Percentiles rank a stretch among this genome's conserved stretches.
Evolutionary conservation across 1,140 invertebrate species (phyloP).

Genomic region (Vanessa tameamea): DNA sequence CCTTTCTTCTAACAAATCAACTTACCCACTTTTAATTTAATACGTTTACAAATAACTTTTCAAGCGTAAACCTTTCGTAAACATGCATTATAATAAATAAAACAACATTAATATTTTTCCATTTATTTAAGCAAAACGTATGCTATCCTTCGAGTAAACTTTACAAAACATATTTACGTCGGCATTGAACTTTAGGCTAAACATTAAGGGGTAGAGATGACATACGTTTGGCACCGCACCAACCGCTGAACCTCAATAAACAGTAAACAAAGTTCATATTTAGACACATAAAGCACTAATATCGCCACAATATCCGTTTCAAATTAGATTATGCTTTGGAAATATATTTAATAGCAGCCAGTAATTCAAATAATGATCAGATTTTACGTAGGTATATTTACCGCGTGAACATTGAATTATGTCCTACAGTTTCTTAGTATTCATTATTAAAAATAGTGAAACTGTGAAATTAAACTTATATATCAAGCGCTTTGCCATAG

Average conservation of each 20-base stretch:
- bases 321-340: slow-evolving; percentile 3
- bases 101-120: not conserved
- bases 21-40: too few species aligned
- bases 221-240: slow-evolving; percentile 59
- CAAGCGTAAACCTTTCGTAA: too few species aligned
- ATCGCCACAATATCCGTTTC: slow-evolving; percentile 7
- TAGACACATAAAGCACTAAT: slow-evolving; percentile 21
- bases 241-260: slow-evolving; percentile 45
- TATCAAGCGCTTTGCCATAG: too few species aligned
- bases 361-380: not conserved
- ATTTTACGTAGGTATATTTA: not conserved
- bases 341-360: slow-evolving; percentile 2
- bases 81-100: too few species aligned
- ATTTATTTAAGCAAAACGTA: not conserved
- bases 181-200: slow-evolving; percentile 66
- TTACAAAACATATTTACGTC: slow-evolving; percentile 46
- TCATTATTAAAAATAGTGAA: too few species aligned
- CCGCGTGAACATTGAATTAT: too few species aligned
- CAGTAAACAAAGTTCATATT: slow-evolving; percentile 29
- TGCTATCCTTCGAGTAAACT: slow-evolving; percentile 29
- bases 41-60: too few species aligned
- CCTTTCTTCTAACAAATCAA: too few species aligned
- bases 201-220: slow-evolving; percentile 37
- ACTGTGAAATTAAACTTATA: too few species aligned
- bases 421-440: too few species aligned